Evolutionary conservation across 2,888 invertebrate species (phyloP), one percentile per base, ranked within the genome.

Genomic region (Microplitis deprimator): DNA sequence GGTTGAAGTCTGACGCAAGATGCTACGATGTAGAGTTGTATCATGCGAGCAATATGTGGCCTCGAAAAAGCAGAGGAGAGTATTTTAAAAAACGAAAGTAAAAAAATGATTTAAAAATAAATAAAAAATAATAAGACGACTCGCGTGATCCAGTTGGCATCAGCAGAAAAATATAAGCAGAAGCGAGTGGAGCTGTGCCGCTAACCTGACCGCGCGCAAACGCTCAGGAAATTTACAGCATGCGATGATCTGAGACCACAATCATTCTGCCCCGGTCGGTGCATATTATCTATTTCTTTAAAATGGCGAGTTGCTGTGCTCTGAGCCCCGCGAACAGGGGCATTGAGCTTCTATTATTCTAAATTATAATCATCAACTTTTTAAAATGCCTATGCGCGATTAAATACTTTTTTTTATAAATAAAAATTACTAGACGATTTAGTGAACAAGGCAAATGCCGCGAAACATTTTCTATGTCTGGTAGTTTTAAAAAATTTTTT

Each of bases 141-240:
- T 86, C 84, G 85, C 86, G 87, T 87, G 86, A 85, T 87, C 77
- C 80, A 81, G 78, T 81, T 80, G 81, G 79, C 77, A 76, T 73
- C 82, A 81, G 82, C 80, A 65, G 50, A 13, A 50, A 50, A 50
- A 50, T 50, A 13, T 50, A 50, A 50, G 50, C 50, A 13, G 50
- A 13, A 50, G 50, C 13, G 13, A 50, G 50, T 13, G 13, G 20
- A 76, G 79, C 79, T 59, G 81, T 81, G 81, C 82, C 78, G 84
- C 82, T 83, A 84, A 76, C 80, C 79, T 77, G 77, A 78, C 82
- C 82, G 73, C 65, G 64, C 64, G 73, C 29, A 29, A 29, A 29
- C 64, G 73, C 64, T 82, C 83, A 82, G 84, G 85, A 86, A 87
- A 87, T 87, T 87, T 87, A 85, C 87, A 85, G 86, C 86, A 86